These are phyloP conservation scores for Notechis scutatus DNA, from an alignment of 2,113 vertebrate genomes.

Conservation along the genomic window DNA sequence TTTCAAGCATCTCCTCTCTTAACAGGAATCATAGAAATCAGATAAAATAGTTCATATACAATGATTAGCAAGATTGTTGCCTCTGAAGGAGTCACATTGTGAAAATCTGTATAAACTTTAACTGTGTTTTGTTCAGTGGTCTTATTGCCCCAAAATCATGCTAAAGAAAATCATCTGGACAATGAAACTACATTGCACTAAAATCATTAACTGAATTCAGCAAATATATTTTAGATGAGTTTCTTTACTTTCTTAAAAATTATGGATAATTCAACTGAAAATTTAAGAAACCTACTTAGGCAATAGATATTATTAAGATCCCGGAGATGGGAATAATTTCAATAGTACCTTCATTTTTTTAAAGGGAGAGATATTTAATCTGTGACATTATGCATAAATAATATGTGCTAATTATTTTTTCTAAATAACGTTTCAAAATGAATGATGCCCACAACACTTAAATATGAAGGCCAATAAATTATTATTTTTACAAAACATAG, in stretches of 20 bases:
- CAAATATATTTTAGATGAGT: rapidly evolving
- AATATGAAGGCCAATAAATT: constrained; percentile 47
- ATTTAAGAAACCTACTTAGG: neutral
- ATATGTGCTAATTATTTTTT: constrained; percentile 41
- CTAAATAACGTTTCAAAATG: constrained; percentile 33
- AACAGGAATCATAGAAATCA: neutral
- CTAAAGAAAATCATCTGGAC: neutral
- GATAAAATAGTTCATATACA: neutral
- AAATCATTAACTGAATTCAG: neutral
- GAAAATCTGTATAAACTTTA: neutral
- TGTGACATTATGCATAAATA: constrained; percentile 33
- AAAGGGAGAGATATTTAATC: constrained; percentile 4
- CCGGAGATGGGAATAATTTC: constrained; percentile 5
- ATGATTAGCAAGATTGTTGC: neutral
- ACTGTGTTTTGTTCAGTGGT: neutral
- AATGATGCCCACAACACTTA: constrained; percentile 46
- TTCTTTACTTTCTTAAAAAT: constrained; percentile 6
- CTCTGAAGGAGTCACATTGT: neutral
- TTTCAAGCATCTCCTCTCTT: neutral
- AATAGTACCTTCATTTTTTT: neutral
- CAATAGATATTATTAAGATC: neutral
- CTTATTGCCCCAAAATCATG: neutral
- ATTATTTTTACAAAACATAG: constrained; percentile 54
- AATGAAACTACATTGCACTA: neutral
- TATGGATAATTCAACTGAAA: constrained; percentile 17